Evolutionary conservation across 2,797 vertebrate genomes (phyloP), one percentile per base, ranked within the genome.

Genomic region (Ctenosaura bakeri): DNA sequence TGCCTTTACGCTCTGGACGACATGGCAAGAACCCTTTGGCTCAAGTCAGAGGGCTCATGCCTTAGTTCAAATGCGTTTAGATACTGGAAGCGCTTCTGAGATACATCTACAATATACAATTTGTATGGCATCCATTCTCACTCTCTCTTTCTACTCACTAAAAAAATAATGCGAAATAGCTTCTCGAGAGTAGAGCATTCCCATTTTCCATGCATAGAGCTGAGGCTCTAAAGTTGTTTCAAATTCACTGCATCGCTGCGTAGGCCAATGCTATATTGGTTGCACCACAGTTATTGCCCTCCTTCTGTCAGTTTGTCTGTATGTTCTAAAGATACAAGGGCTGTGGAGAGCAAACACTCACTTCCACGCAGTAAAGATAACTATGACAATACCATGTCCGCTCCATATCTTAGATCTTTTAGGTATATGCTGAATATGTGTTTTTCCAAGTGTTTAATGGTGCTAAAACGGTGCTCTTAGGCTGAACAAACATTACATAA

Each of bases 401-500:
- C 88, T 94, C 89, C 90, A 91, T 94, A 95, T 92, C 94, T 94
- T 92, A 84, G 90, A 81, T 92, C 88, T 94, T 46, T 93, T 89
- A 54, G 9, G 18, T 9, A 4, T 89, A 94, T 91, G 89, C 85
- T 94, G 92, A 96, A 89, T 87, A 94, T 89, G 84, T 50, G 84
- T 89, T 93, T 94, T 90, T 87, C 90, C 90, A 90, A 94, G 95
- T 95, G 62, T 96, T 92, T 95, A 93, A 54, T 16, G 0, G 93
- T 96, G 94, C 95, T 95, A 96, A 95, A 95, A 92, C 64, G 71
- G 86, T 89, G 96, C 95, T 97, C 96, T 97, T 94, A 97, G 90
- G 89, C 95, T 97, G 95, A 97, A 95, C 93, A 97, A 97, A 97
- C 92, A 96, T 91, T 87, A 90, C 94, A 94, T 96, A 91, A 91